Percentiles rank a stretch among this genome's conserved stretches.
phyloP scores from a whole-genome alignment of 2,113 vertebrate species.

The Apeltes quadracus region DNA sequence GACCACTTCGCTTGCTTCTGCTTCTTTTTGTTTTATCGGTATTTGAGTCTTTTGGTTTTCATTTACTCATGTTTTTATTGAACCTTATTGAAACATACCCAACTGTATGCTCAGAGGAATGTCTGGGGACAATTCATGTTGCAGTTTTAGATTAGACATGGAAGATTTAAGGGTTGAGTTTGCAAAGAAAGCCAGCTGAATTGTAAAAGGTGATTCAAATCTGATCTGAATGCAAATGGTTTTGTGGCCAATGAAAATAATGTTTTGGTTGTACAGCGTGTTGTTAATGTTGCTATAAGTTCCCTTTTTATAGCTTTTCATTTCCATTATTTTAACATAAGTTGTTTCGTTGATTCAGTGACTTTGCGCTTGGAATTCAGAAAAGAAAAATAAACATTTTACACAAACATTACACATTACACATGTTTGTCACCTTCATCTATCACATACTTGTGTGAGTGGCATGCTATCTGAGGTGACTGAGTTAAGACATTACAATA shows the following conservation, averaged over 20 bases:
- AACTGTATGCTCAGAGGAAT: conserved; percentile 19
- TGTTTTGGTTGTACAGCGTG: conserved; percentile 56
- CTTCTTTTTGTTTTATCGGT: conserved; percentile 32
- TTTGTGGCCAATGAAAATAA: conserved; percentile 14
- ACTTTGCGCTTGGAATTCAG: conserved; percentile 69
- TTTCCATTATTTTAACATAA: conserved; percentile 70
- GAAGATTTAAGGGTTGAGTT: neutral
- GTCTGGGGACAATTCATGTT: neutral
- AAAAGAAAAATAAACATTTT: conserved; percentile 81
- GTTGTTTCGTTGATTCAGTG: conserved; percentile 68
- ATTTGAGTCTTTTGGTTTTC: conserved; percentile 41
- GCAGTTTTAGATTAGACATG: neutral
- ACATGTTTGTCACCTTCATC: conserved; percentile 1
- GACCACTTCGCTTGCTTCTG: conserved; percentile 30
- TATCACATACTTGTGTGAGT: neutral
- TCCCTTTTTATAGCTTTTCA: conserved; percentile 52
- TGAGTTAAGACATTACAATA: too few relatives aligned
- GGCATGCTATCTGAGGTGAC: too few relatives aligned
- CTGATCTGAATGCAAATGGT: conserved; percentile 25
- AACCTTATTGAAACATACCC: conserved; percentile 27
- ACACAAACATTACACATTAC: too few relatives aligned
- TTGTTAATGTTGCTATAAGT: conserved; percentile 56
- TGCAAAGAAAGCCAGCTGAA: neutral
- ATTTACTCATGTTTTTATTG: conserved; percentile 46
- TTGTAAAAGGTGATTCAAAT: neutral